Conservation (phyloP, 1,140 invertebrate genomes). For the Notospermus geniculatus region DNA sequence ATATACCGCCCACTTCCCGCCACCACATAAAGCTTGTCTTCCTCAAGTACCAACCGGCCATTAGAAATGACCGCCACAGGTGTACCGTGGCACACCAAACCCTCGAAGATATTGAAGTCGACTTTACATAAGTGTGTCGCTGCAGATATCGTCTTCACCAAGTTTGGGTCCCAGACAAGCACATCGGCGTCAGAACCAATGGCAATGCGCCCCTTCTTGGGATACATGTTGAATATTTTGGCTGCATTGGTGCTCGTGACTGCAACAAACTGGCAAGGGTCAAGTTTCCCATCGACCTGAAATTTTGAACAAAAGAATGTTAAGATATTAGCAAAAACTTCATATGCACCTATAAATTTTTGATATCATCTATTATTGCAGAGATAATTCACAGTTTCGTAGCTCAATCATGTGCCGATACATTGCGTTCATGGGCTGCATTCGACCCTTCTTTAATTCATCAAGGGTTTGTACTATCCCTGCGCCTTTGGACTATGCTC, state of each 20-base stretch:
- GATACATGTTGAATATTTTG: constrained; percentile 97
- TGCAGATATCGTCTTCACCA: constrained; percentile 83
- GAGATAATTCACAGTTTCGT: no score
- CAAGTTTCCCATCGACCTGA: constrained; percentile 73
- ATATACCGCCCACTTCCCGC: no score
- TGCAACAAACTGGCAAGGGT: constrained; percentile 91
- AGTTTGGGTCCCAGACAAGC: constrained; percentile 91
- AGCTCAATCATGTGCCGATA: no score
- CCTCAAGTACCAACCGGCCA: constrained; percentile 87
- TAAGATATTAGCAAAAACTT: no score
- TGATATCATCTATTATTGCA: no score
- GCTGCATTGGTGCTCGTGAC: constrained; percentile 95
- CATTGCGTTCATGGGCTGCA: no score
- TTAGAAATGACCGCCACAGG: constrained; percentile 73
- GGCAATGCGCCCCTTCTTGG: constrained; percentile 89
- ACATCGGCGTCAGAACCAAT: constrained; percentile 96
- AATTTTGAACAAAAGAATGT: constrained; percentile 15
- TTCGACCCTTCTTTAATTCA: no score
- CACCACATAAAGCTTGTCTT: constrained; percentile 64
- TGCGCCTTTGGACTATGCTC: no score
- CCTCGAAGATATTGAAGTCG: constrained; percentile 98
- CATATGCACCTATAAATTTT: no score
- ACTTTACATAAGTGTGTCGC: constrained; percentile 87
- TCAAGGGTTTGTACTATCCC: no score
- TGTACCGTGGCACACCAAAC: constrained; percentile 53